Percentiles rank a stretch among this genome's conserved stretches.
These are phyloP conservation scores for Podarcis raffonei DNA, from an alignment of 2,113 vertebrate species.

Conservation along the genomic window DNA sequence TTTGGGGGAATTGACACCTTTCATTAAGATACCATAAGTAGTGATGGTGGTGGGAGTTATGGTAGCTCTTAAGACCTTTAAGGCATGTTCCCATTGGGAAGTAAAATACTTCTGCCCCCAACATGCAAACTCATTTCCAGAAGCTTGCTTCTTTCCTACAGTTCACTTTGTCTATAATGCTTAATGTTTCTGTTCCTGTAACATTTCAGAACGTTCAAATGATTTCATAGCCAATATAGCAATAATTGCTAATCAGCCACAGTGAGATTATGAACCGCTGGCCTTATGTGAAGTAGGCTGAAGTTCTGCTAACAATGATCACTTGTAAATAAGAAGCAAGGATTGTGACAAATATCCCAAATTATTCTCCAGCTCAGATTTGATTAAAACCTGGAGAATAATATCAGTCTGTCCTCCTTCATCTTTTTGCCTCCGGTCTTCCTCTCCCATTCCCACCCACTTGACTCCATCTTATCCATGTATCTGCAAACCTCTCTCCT, in stretches of 20 bases:
- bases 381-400: neutral
- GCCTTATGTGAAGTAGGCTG: neutral
- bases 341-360: neutral
- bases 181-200: neutral
- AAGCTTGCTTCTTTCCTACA: neutral
- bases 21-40: constrained; percentile 5
- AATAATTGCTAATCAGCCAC: neutral
- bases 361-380: neutral
- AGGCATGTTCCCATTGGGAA: neutral
- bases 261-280: neutral
- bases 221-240: neutral
- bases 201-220: neutral
- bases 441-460: neutral
- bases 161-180: neutral
- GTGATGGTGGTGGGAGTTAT: neutral
- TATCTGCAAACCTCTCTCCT: neutral
- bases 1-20: neutral
- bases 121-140: neutral
- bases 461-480: neutral
- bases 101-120: neutral
- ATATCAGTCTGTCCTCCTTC: neutral
- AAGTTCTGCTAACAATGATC: neutral
- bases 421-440: neutral
- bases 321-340: neutral
- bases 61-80: neutral